Percentiles rank a stretch among this genome's conserved stretches.
phyloP scores from a whole-genome alignment of 2,888 invertebrate species.

The Micoletzkya japonica region DNA sequence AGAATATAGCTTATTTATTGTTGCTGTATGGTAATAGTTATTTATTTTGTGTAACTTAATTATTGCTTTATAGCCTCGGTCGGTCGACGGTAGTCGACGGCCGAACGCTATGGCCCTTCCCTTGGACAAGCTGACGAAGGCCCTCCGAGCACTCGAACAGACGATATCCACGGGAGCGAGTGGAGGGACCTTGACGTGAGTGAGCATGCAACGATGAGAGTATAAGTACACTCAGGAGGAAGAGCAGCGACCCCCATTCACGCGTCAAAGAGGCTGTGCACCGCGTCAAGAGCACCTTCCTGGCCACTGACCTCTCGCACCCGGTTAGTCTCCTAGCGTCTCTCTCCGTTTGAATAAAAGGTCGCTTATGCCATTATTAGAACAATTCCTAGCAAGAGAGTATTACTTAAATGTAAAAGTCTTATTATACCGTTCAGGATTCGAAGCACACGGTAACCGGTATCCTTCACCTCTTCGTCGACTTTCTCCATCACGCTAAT shows the following conservation, averaged over 20 bases:
- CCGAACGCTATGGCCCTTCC: background rate
- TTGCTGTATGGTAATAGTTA: too few species aligned
- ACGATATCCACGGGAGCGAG: background rate
- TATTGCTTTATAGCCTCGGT: background rate
- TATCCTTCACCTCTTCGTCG: slow-evolving; percentile 8
- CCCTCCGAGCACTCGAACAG: slow-evolving; percentile 7
- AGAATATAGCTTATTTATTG: too few species aligned
- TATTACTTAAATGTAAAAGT: background rate
- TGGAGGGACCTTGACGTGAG: slow-evolving; percentile 16
- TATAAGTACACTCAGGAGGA: too few species aligned
- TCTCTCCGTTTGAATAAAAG: background rate
- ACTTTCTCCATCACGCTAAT: slow-evolving; percentile 8
- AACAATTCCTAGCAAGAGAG: background rate
- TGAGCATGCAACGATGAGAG: too few species aligned
- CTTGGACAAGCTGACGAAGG: slow-evolving; percentile 17
- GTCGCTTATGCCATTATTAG: background rate
- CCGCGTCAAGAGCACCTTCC: slow-evolving; percentile 13
- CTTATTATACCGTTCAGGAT: slow-evolving; percentile 3
- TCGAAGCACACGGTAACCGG: background rate
- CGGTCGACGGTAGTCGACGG: background rate
- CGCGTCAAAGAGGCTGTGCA: slow-evolving; percentile 11
- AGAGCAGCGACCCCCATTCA: slow-evolving; percentile 1
- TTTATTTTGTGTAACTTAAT: background rate
- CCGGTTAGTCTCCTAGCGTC: background rate
- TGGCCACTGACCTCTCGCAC: slow-evolving; percentile 11